Evolutionary conservation across 2,888 invertebrate species (phyloP).

Genomic region (Dascillus cervinus): DNA sequence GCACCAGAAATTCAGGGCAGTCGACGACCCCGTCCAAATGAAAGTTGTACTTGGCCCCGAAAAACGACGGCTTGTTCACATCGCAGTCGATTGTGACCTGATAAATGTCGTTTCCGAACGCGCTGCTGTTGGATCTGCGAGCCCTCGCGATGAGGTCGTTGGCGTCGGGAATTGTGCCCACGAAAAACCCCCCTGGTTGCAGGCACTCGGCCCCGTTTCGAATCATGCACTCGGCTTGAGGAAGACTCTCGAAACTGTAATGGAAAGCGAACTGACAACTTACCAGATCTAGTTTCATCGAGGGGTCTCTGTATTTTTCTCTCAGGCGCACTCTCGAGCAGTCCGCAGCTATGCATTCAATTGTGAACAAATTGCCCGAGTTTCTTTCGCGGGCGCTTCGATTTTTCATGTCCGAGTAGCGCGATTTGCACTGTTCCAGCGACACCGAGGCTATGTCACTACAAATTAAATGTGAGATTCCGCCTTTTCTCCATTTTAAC

Average conservation of each 20-base stretch:
- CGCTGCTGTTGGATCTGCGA: constrained; percentile 47
- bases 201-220: constrained; percentile 87
- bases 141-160: constrained; percentile 78
- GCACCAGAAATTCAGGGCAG: constrained; percentile 96
- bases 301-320: constrained; percentile 69
- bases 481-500: constrained; percentile 86
- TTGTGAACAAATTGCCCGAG: constrained; percentile 54
- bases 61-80: constrained; percentile 65
- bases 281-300: constrained; percentile 76
- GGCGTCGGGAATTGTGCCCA: constrained; percentile 94
- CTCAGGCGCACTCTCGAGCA: constrained; percentile 78
- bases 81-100: constrained; percentile 65
- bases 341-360: constrained; percentile 89
- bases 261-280: constrained; percentile 99
- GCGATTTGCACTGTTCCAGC: constrained; percentile 78
- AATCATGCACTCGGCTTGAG: constrained; percentile 87
- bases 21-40: constrained; percentile 93
- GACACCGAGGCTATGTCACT: constrained; percentile 92
- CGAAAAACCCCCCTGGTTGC: constrained; percentile 85
- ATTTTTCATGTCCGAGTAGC: constrained; percentile 65
- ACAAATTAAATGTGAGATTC: constrained; percentile 76
- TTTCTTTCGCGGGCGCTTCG: constrained; percentile 27
- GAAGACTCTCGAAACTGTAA: constrained; percentile 86
- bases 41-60: constrained; percentile 95
- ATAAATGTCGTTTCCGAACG: constrained; percentile 75